phyloP scores from a whole-genome alignment of 2,797 vertebrate species.

The Bucorvus abyssinicus region DNA sequence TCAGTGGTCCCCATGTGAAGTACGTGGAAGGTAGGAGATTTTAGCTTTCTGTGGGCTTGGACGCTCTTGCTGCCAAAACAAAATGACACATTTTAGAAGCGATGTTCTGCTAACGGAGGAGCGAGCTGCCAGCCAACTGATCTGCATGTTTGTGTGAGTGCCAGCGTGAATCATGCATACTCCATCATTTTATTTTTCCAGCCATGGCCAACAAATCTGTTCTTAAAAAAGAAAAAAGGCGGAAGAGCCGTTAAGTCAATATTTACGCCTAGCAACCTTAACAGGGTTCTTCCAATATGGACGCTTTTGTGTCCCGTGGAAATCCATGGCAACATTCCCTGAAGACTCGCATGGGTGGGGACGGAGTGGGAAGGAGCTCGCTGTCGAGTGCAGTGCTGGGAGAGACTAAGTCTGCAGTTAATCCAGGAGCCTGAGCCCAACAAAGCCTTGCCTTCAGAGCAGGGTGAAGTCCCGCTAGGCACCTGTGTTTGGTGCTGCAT shows the following conservation, averaged over 20 bases:
- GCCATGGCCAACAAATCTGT: conserved; percentile 57
- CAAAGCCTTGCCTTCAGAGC: neutral
- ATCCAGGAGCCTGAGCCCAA: neutral
- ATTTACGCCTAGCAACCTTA: conserved; percentile 67
- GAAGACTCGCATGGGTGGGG: neutral
- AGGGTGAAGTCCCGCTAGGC: neutral
- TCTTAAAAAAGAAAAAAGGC: conserved; percentile 68
- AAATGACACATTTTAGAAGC: conserved; percentile 52
- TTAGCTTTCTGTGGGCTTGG: neutral
- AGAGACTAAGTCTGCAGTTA: neutral
- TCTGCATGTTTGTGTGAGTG: conserved; percentile 63
- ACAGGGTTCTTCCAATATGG: conserved; percentile 62
- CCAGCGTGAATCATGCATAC: conserved; percentile 66
- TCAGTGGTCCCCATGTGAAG: neutral
- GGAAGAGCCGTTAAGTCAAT: conserved; percentile 66
- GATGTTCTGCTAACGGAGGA: conserved; percentile 39
- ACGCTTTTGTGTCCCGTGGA: conserved; percentile 40
- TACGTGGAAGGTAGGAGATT: conserved; percentile 24
- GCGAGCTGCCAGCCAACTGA: conserved; percentile 65
- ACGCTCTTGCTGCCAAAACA: neutral
- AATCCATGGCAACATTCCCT: conserved; percentile 60
- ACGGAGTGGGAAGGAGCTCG: neutral
- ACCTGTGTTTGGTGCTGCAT: neutral
- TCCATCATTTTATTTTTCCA: conserved; percentile 62
- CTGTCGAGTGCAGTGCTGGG: neutral